phyloP scores from a whole-genome alignment of 1,140 invertebrate genomes.

The Heterodera schachtii region DNA sequence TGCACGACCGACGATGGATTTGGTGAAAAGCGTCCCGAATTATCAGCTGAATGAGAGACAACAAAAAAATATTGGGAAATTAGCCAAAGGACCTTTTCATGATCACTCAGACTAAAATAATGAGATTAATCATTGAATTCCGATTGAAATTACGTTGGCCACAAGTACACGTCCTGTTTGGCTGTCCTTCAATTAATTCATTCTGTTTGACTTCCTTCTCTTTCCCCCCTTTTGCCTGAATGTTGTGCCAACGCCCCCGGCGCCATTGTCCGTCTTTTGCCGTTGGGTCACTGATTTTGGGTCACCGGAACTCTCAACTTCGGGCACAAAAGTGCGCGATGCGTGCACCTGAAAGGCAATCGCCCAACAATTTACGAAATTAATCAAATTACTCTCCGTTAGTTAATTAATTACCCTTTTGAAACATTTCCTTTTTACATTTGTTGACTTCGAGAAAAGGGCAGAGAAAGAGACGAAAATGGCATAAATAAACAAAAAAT shows the following conservation, averaged over 20 bases:
- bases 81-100: constrained; percentile 34
- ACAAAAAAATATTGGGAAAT: too few relatives aligned
- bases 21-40: constrained; percentile 57
- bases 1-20: constrained; percentile 56
- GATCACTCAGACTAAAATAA: constrained; percentile 46
- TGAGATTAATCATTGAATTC: neutral
- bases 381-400: too few relatives aligned
- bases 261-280: neutral
- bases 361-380: too few relatives aligned
- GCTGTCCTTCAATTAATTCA: constrained; percentile 35
- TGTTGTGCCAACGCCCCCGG: neutral
- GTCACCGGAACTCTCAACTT: neutral
- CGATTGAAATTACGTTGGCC: constrained; percentile 35
- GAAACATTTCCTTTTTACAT: neutral
- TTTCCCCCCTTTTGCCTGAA: neutral
- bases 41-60: constrained; percentile 11
- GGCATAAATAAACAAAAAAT: neutral
- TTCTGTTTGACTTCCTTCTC: neutral
- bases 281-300: neutral
- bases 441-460: neutral
- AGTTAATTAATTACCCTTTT: neutral
- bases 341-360: neutral
- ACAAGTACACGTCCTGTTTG: constrained; percentile 54
- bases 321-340: neutral
- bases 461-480: neutral